phyloP scores from a whole-genome alignment of 2,113 vertebrate species.

The Oryctolagus cuniculus region mOryCun1.1 NC_091439.1:134025501-134026000 shows the following conservation, averaged over 20 bases:
- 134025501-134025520: background rate
- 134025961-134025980: constrained; percentile 23
- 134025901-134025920: background rate
- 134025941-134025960: constrained; percentile 8
- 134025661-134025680: background rate
- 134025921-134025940: constrained; percentile 41
- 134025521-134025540: background rate
- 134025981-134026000: constrained; percentile 53
- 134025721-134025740: constrained; percentile 13
- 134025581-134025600: constrained; percentile 8
- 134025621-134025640: constrained; percentile 27
- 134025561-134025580: background rate
- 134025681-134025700: background rate
- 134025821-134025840: background rate
- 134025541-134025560: background rate
- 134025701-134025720: background rate
- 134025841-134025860: constrained; percentile 39
- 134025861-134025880: constrained; percentile 32
- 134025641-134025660: background rate
- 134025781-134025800: background rate
- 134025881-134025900: constrained; percentile 32
- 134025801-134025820: constrained; percentile 9
- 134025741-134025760: background rate
- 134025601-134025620: background rate
- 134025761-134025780: background rate